Conservation (phyloP, 2,888 invertebrate species). For the Listrodromus nycthemerus region DNA sequence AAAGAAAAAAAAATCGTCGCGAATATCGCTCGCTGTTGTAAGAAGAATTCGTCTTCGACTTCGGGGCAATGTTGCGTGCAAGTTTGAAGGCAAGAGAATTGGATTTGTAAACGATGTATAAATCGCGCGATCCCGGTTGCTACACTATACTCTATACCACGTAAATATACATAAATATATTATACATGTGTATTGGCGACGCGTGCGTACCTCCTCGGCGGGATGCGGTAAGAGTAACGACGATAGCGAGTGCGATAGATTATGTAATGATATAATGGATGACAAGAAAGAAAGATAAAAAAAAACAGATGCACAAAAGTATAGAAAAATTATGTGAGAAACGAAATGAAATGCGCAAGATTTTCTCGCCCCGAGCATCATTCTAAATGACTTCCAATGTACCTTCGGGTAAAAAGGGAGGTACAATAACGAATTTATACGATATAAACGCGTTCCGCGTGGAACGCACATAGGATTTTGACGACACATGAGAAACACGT, state of each 20-base stretch:
- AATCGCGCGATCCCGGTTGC: conserved; percentile 40
- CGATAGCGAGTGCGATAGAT: background rate
- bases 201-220: conserved; percentile 57
- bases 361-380: conserved; percentile 50
- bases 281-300: background rate
- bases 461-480: conserved; percentile 52
- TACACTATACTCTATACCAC: conserved; percentile 48
- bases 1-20: conserved; percentile 49
- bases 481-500: conserved; percentile 55
- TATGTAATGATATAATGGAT: conserved; percentile 7
- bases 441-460: conserved; percentile 49
- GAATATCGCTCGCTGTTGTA: conserved; percentile 59
- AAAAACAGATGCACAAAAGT: background rate
- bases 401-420: conserved; percentile 50
- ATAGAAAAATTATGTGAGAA: conserved; percentile 9
- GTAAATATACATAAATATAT: conserved; percentile 45
- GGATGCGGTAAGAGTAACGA: conserved; percentile 2
- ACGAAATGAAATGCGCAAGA: conserved; percentile 9
- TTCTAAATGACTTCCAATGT: conserved; percentile 63
- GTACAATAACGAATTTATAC: conserved; percentile 68
- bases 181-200: conserved; percentile 39
- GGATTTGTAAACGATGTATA: conserved; percentile 31
- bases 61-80: conserved; percentile 35
- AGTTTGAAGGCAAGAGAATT: conserved; percentile 8
- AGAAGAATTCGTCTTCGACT: conserved; percentile 33